Percentiles rank a stretch among this genome's conserved stretches.
phyloP scores from a whole-genome alignment of 2,888 invertebrate genomes.

The Plagodis dolabraria region DNA sequence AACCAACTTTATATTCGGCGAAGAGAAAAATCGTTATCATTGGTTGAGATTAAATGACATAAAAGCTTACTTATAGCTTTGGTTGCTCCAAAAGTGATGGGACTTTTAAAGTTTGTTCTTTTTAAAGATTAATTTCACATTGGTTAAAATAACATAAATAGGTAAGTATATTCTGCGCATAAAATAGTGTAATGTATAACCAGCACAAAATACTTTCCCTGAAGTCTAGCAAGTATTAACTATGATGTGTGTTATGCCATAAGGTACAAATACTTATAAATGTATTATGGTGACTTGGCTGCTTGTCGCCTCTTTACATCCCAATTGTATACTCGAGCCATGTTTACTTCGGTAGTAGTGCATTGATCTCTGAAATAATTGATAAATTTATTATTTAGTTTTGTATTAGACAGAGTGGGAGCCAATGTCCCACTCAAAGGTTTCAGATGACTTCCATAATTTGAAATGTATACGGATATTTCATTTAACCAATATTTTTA shows the following conservation, averaged over 20 bases:
- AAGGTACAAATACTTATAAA: conserved; percentile 2
- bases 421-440: no score
- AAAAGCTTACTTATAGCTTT: conserved; percentile 11
- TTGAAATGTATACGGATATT: no score
- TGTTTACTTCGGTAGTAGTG: conserved; percentile 99
- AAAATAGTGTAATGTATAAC: conserved; percentile 4
- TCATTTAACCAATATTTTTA: no score
- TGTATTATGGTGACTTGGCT: conserved; percentile 73
- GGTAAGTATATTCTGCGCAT: conserved; percentile 4
- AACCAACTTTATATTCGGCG: not conserved
- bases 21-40: not conserved
- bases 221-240: conserved; percentile 5
- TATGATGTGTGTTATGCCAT: not conserved
- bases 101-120: conserved; percentile 12
- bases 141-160: not conserved
- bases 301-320: conserved; percentile 96
- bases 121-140: conserved; percentile 5
- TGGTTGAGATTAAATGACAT: not conserved
- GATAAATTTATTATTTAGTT: no score
- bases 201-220: conserved; percentile 10
- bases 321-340: conserved; percentile 99
- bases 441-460: no score
- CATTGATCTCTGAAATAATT: conserved; percentile 93
- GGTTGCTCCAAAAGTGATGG: conserved; percentile 10
- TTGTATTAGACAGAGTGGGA: no score